Conservation (phyloP, 2,888 invertebrate genomes). For the Trachelus iudaicus region DNA sequence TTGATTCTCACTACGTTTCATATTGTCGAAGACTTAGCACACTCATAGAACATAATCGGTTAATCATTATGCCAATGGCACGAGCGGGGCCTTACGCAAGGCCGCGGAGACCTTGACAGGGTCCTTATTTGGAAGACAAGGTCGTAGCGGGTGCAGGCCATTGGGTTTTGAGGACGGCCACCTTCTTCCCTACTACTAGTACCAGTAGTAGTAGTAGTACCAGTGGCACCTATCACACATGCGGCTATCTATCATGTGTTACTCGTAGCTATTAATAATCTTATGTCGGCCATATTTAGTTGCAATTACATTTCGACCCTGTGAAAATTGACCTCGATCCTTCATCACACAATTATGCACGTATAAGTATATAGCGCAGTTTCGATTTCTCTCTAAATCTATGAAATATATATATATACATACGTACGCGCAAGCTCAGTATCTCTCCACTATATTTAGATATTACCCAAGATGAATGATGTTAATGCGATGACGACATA, state of each 20-base stretch:
- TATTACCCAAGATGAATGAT: background rate
- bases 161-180: slow-evolving; percentile 57
- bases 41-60: slow-evolving; percentile 37
- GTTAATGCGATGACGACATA: background rate
- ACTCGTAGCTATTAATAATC: background rate
- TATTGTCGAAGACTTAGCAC: background rate
- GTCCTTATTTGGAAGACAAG: slow-evolving; percentile 61
- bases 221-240: background rate
- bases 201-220: background rate
- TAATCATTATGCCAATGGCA: slow-evolving; percentile 51
- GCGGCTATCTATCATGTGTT: background rate
- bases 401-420: background rate
- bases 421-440: background rate
- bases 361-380: background rate
- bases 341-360: background rate
- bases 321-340: background rate
- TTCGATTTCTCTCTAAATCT: background rate
- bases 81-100: slow-evolving; percentile 53
- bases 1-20: background rate
- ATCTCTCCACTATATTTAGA: background rate
- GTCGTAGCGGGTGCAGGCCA: slow-evolving; percentile 54
- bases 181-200: slow-evolving; percentile 8
- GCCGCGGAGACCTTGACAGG: slow-evolving; percentile 52
- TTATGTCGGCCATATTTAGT: background rate
- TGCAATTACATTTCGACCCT: background rate